Conservation (phyloP, 2,888 invertebrate species). For the Agriopis marginaria region DNA sequence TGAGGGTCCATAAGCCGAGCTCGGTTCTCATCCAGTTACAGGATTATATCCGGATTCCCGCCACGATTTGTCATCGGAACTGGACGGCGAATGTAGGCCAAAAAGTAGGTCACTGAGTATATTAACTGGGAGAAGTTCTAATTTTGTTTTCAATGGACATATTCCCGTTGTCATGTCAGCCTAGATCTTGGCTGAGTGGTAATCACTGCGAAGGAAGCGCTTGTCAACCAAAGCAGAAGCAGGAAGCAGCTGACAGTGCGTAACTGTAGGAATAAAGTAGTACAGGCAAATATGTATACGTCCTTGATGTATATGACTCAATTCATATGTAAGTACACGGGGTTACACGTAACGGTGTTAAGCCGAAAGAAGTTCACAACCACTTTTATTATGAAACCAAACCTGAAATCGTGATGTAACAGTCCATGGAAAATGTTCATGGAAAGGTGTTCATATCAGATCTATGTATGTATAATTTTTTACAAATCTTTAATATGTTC, state of each 20-base stretch:
- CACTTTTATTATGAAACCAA: too few relatives aligned
- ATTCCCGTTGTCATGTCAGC: constrained; percentile 16
- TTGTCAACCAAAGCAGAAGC: constrained; percentile 14
- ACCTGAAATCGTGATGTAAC: too few relatives aligned
- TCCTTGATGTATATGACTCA: too few relatives aligned
- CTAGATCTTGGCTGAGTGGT: constrained; percentile 24
- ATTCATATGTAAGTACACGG: too few relatives aligned
- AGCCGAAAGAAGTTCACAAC: too few relatives aligned
- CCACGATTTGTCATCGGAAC: constrained; percentile 31
- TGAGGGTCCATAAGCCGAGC: constrained; percentile 13
- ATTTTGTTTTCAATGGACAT: constrained; percentile 26
- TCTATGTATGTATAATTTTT: too few relatives aligned
- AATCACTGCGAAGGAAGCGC: constrained; percentile 19
- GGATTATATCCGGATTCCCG: constrained; percentile 25
- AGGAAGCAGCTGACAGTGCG: constrained; percentile 18
- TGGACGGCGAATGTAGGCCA: constrained; percentile 25
- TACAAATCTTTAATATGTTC: too few relatives aligned
- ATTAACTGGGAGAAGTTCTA: constrained; percentile 11
- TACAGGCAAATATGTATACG: not conserved
- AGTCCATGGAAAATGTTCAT: too few relatives aligned
- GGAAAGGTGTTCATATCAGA: too few relatives aligned
- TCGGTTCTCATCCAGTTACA: constrained; percentile 17
- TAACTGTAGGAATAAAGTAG: constrained; percentile 1
- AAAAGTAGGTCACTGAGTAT: constrained; percentile 25
- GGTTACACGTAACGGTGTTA: too few relatives aligned